A percentile compares a stretch with the other conserved stretches of the same genome.
These are phyloP conservation scores for Apeira syringaria DNA, from an alignment of 2,888 invertebrate species.

Conservation along the genomic window DNA sequence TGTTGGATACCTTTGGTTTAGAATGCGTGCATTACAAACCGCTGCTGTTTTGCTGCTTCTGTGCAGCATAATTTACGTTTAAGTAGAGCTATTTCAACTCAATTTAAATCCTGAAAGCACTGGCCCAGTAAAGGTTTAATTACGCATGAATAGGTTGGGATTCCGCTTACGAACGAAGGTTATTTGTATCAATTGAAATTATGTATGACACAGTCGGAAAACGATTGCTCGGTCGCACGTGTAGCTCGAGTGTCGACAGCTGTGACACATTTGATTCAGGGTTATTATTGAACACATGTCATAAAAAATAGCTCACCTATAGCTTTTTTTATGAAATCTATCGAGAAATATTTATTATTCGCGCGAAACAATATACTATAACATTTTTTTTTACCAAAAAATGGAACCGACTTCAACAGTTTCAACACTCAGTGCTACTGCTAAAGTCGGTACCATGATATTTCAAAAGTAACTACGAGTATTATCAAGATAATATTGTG, in stretches of 20 bases:
- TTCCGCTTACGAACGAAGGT: slow-evolving; percentile 10
- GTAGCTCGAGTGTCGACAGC: slow-evolving; percentile 8
- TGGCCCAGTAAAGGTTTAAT: not conserved
- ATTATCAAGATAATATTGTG: no score
- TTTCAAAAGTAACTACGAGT: no score
- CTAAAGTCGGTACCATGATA: no score
- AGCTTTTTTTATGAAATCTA: no score
- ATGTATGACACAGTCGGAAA: slow-evolving; percentile 7
- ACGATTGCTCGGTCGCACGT: slow-evolving; percentile 7
- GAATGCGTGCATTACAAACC: slow-evolving; percentile 10
- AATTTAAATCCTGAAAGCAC: not conserved
- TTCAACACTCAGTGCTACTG: no score
- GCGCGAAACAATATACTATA: no score
- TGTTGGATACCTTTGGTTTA: slow-evolving; percentile 32
- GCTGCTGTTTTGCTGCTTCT: not conserved
- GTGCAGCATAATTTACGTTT: no score
- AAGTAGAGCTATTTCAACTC: no score
- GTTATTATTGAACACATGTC: slow-evolving; percentile 5
- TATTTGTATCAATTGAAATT: slow-evolving; percentile 4
- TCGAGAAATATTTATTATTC: no score
- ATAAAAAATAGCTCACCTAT: no score
- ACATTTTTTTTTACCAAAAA: no score
- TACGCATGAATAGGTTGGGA: not conserved
- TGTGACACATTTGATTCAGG: slow-evolving; percentile 17
- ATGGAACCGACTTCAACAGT: no score